Base-by-base conservation (phyloP, 2,888 invertebrate genomes). In the Lepeophtheirus nordmannii region DNA sequence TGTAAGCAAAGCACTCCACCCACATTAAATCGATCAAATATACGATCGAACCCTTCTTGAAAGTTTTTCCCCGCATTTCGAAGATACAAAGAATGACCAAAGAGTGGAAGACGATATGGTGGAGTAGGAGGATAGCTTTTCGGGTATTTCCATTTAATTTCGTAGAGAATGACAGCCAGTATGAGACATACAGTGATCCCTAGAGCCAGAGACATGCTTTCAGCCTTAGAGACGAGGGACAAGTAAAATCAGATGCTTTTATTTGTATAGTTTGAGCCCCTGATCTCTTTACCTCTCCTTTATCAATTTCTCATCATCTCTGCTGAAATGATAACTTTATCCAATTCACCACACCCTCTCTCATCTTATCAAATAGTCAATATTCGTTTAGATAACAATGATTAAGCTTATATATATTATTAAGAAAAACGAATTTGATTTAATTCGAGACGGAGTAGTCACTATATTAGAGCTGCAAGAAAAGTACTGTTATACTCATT, bases 81-180 rank as follows among this genome's bases (percentile, higher is more conserved):
- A 23, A 30, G 17, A 38, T 60, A 60, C 10, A 60, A 12, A 10
- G 60, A 30, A 37, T 60, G 60, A 11, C 60, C 60, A 37, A 60
- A 14, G 39, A 60, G 30, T 22, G 60, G 60, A 14, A 60, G 23
- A 10, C 60, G 22, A 12, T 20, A 37, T 7, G 60, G 60, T 11
- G 60, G 60, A 10, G 20, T 60, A 1, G 60, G 60, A 3, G 60
- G 60, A 37, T 60, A 60, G 23, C 22, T 17, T 17, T 30, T 7
- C 22, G 60, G 60, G 12, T 38, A 38, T 22, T 22, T 60, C 23
- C 37, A 37, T 60, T 30, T 10, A 17, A 11, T 38, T 11, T 60
- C 30, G 17, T 38, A 60, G 30, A 37, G 17, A 60, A 60, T 17
- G 17, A 60, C 22, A 37, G 39, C 37, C 17, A 60, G 12, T 23